Evolutionary conservation across 2,797 vertebrate genomes (phyloP), one percentile per base, ranked within the genome.

Genomic region (Cryptoblepharus egeriae): DNA sequence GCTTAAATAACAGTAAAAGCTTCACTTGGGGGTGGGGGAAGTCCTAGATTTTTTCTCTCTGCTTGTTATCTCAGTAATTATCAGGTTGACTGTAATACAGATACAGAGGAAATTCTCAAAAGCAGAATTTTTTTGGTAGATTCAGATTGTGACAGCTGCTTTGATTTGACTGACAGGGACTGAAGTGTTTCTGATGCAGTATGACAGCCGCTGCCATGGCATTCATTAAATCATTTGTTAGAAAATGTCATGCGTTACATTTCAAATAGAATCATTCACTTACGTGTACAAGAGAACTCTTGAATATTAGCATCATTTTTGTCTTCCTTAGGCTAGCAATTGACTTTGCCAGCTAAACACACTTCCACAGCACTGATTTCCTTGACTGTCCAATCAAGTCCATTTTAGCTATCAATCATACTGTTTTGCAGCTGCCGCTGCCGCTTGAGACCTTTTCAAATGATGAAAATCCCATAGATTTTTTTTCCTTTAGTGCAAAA

Each of bases 121-220:
- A 92, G 49, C 77, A 83, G 20, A 30, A 15, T 86, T 89, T 90
- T 88, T 85, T 90, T 84, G 75, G 55, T 83, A 75, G 32, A 81
- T 78, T 88, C 88, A 85, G 91, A 95, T 96, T 97, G 92, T 97
- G 97, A 97, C 97, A 97, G 96, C 91, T 95, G 90, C 86, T 93
- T 85, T 88, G 94, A 92, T 91, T 96, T 98, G 97, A 98, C 86
- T 92, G 97, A 96, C 96, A 96, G 94, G 93, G 81, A 91, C 69
- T 32, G 26, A 93, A 93, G 88, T 85, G 80, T 95, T 93, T 92
- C 85, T 1, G 0, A 89, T 88, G 89, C 77, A 87, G 79, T 87
- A 69, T 93, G 92, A 94, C 93, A 93, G 91, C 78, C 80, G 75
- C 9, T 22, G 83, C 81, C 83, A 80, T 45, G 92, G 92, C 86